Evolutionary conservation across 30 jellyfish, hydroid and myxozoan species (phyloP), one percentile per base, ranked within the genome.

Genomic region (Calvadosia cruxmelitensis): DNA sequence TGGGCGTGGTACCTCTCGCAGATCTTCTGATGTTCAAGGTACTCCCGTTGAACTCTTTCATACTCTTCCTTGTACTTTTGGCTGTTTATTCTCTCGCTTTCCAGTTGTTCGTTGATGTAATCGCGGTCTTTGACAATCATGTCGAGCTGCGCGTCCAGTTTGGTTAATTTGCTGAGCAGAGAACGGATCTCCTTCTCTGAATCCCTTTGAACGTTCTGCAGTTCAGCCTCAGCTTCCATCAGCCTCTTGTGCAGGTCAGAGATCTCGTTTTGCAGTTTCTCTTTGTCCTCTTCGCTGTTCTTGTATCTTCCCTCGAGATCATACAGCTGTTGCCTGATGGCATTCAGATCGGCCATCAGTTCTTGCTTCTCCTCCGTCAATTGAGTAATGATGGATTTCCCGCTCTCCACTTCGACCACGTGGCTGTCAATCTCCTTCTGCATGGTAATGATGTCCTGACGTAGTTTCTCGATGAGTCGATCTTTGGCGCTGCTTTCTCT

Each of bases 11-110:
- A 89, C 25, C 98, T 69, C 50, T 89, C 98, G 77, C 98, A 89
- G 52, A 89, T 81, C 95, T 89, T 89, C 73, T 89, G 98, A 63
- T 89, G 98, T 73, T 89, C 98, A 1, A 89, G 77, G 50, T 89
- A 89, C 57, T 89, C 98, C 26, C 98, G 84, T 74, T 89, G 98
- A n/a, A 89, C 92, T 35, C 92, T 69, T 70, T 89, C 98, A 68
- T 67, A 89, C 16, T 89, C 98, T 64, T 89, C 98, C 31, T 89
- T 81, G 78, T 89, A 89, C 50, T 86, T 81, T 12, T 84, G 94
- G 12, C 90, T 71, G 63, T 28, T 72, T 72, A 70, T 63, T 65
- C 98, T 51, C 63, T 89, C 98, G 63, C 79, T 92, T 57, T 81
- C 98, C n/a, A 89, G 85, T 53, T 89, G 98, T 32, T 89, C 95